These are phyloP conservation scores for Amiota minor DNA, from an alignment of 2,888 invertebrate genomes.

Conservation along the genomic window DNA sequence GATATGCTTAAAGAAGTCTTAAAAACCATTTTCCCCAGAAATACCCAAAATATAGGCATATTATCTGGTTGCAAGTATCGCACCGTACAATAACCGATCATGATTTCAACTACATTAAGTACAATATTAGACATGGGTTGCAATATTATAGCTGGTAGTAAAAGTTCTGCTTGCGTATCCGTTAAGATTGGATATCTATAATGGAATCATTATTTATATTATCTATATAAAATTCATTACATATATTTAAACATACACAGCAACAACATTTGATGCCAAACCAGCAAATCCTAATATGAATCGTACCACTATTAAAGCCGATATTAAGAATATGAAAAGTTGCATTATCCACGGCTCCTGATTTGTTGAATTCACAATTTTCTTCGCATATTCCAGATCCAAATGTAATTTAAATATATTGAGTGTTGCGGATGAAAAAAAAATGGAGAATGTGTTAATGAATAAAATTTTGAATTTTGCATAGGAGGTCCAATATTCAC, in stretches of 20 bases:
- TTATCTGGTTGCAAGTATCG: conserved; percentile 54
- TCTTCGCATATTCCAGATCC: conserved; percentile 57
- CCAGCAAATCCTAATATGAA: conserved; percentile 63
- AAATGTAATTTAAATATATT: conserved; percentile 58
- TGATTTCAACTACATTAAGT: conserved; percentile 58
- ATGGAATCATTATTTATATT: background rate
- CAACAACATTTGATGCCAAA: conserved; percentile 65
- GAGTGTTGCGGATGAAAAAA: conserved; percentile 60
- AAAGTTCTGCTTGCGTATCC: conserved; percentile 61
- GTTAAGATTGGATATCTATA: conserved; percentile 68
- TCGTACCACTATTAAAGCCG: conserved; percentile 58
- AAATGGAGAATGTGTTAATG: conserved; percentile 61
- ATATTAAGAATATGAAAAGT: conserved; percentile 57
- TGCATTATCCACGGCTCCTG: conserved; percentile 55
- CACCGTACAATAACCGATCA: conserved; percentile 59
- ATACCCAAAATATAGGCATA: conserved; percentile 55
- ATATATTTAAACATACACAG: conserved; percentile 61
- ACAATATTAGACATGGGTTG: conserved; percentile 62
- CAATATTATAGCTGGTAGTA: conserved; percentile 65
- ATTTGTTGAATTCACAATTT: conserved; percentile 42
- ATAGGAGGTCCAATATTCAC: conserved; percentile 41
- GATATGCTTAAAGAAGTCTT: conserved; percentile 54
- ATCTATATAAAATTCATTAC: background rate
- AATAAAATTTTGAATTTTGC: conserved; percentile 58
- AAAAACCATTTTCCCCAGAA: conserved; percentile 56